A percentile compares a stretch with the other conserved stretches of the same genome.
phyloP scores from a whole-genome alignment of 2,797 vertebrate species.

The Alfaro cultratus region DNA sequence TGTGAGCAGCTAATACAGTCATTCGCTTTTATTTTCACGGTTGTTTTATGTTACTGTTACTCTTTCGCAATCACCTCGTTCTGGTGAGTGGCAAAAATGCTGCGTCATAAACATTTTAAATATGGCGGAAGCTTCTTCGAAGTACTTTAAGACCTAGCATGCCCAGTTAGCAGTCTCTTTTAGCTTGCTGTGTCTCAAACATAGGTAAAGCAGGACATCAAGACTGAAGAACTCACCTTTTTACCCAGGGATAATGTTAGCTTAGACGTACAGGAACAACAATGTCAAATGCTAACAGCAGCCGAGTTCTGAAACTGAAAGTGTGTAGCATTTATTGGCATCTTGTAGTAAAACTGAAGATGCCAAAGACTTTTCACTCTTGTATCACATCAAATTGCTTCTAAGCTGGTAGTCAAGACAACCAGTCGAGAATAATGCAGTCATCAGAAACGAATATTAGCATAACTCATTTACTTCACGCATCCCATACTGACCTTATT shows the following conservation, averaged over 20 bases:
- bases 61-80: not conserved
- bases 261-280: not conserved
- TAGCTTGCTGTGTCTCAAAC: not conserved
- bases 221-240: not conserved
- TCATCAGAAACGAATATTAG: not conserved
- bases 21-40: not conserved
- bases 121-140: not conserved
- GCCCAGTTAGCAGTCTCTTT: not conserved
- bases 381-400: not conserved
- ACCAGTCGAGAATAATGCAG: not conserved
- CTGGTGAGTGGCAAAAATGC: not conserved
- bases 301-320: not conserved
- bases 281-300: not conserved
- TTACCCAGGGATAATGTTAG: not conserved
- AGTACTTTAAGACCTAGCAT: not conserved
- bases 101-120: not conserved
- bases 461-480: not conserved
- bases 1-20: not conserved
- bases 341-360: not conserved
- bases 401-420: not conserved
- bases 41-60: not conserved
- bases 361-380: not conserved
- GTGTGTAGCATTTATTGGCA: not conserved
- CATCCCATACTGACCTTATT: not conserved
- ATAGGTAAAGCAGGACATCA: not conserved